Evolutionary conservation across 2,113 vertebrate species (phyloP).

Genomic region (Toxostoma redivivum): DNA sequence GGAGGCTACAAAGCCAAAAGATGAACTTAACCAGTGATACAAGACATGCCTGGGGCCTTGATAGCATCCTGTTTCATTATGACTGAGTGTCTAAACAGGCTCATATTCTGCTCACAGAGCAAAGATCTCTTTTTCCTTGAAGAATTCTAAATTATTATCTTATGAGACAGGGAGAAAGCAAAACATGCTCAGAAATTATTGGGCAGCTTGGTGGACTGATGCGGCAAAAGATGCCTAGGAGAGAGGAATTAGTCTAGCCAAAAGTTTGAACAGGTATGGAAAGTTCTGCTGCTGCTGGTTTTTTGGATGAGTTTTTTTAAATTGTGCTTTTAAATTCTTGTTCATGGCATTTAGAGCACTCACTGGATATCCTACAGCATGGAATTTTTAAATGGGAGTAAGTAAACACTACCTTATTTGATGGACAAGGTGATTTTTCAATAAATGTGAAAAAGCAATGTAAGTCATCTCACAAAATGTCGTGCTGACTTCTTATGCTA

Average conservation of each 20-base stretch:
- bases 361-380: background rate
- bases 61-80: background rate
- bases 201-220: background rate
- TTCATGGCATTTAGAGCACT: background rate
- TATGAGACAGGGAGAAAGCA: background rate
- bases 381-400: background rate
- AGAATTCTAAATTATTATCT: background rate
- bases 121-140: background rate
- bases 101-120: background rate
- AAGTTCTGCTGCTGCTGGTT: background rate
- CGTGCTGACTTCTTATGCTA: background rate
- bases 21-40: background rate
- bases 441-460: background rate
- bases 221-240: background rate
- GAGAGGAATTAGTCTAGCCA: background rate
- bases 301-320: background rate
- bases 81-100: background rate
- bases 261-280: background rate
- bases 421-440: background rate
- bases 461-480: background rate
- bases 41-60: background rate
- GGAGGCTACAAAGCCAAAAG: background rate
- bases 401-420: background rate
- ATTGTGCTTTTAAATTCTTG: background rate
- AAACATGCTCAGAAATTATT: background rate